phyloP scores from a whole-genome alignment of 1,140 invertebrate species.

The Penaeus indicus region DNA sequence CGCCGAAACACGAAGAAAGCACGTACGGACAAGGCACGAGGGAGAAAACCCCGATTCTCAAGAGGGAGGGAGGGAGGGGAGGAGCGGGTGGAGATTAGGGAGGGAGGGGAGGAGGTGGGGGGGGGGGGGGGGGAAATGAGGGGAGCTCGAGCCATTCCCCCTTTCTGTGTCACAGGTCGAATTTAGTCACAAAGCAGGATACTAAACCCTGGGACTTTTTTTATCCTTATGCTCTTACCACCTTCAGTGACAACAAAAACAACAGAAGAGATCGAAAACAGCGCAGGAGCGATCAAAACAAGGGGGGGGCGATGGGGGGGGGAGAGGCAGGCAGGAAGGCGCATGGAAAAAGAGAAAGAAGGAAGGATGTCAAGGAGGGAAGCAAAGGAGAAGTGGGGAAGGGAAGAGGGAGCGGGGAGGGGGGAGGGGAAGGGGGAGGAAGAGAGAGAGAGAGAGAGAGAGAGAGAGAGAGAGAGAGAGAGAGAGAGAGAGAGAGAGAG shows the following conservation, averaged over 20 bases:
- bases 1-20: no score
- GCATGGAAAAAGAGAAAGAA: background rate
- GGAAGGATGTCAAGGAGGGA: background rate
- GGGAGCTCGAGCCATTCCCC: no score
- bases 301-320: background rate
- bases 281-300: no score
- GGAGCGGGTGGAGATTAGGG: no score
- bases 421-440: background rate
- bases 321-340: background rate
- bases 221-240: no score
- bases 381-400: background rate
- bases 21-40: no score
- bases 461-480: conserved; percentile 47
- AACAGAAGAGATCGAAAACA: background rate
- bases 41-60: background rate
- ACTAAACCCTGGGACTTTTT: no score
- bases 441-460: conserved; percentile 37
- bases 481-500: conserved; percentile 49
- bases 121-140: background rate
- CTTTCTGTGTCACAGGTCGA: no score
- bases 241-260: background rate
- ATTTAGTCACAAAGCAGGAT: no score
- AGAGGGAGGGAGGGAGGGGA: background rate
- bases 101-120: background rate
- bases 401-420: background rate